phyloP scores from a whole-genome alignment of 2,888 invertebrate genomes.

The Ichneumoninae sp. region DNA sequence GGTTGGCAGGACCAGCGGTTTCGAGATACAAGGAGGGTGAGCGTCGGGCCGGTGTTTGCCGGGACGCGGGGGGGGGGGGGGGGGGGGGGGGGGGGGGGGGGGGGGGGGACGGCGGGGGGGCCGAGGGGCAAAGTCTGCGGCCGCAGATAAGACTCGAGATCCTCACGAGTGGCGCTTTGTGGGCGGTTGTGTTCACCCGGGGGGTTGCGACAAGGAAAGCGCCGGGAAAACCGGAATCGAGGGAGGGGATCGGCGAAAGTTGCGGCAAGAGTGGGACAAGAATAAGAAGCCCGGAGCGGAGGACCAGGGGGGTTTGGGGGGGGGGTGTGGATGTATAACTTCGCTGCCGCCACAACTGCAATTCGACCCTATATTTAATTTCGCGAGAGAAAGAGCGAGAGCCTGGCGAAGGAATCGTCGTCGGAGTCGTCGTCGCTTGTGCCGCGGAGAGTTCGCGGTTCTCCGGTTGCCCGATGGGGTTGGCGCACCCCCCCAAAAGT shows the following conservation, averaged over 20 bases:
- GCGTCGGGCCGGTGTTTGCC: constrained; percentile 75
- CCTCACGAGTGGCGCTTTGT: constrained; percentile 49
- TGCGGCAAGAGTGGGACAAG: constrained; percentile 38
- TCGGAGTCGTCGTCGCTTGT: constrained; percentile 65
- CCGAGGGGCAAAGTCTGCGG: constrained; percentile 79
- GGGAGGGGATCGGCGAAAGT: constrained; percentile 40
- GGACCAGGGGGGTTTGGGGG: constrained; percentile 55
- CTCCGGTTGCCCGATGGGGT: constrained; percentile 54
- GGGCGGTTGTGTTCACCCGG: constrained; percentile 53
- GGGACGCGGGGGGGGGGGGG: constrained; percentile 71
- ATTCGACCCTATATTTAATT: constrained; percentile 83
- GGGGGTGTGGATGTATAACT: constrained; percentile 55
- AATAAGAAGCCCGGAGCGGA: constrained; percentile 50
- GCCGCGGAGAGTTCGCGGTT: constrained; percentile 34
- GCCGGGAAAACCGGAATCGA: constrained; percentile 39
- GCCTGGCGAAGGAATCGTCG: constrained; percentile 66
- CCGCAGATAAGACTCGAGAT: constrained; percentile 78
- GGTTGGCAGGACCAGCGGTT: constrained; percentile 74
- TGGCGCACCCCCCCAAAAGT: constrained; percentile 38
- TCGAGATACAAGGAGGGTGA: constrained; percentile 78
- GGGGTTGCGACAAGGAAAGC: constrained; percentile 65
- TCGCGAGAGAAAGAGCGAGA: constrained; percentile 71
- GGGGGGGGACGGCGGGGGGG: constrained; percentile 63
- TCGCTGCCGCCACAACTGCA: constrained; percentile 76
- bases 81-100: too few species aligned